Percentiles rank a stretch among this genome's conserved stretches.
These are phyloP conservation scores for Tinamus major DNA, from an alignment of 2,797 vertebrate species.

Conservation along the genomic window DNA sequence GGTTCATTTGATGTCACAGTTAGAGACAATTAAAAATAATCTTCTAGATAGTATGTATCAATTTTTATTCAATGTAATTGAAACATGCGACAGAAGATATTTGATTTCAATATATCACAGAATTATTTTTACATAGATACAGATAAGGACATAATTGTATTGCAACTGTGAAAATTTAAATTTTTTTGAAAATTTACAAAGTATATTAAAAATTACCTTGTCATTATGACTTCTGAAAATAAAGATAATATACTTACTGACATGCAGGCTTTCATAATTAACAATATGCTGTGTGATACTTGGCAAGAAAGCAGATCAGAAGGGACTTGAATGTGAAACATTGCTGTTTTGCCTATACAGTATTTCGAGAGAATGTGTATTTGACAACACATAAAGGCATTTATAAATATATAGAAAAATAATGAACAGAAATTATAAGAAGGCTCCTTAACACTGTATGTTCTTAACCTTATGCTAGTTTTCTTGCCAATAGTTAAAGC, in stretches of 20 bases:
- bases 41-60: background rate
- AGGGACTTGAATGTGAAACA: background rate
- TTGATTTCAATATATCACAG: background rate
- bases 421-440: background rate
- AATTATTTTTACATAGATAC: background rate
- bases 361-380: background rate
- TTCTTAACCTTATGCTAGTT: background rate
- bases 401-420: constrained; percentile 6
- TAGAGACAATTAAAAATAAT: background rate
- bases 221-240: background rate
- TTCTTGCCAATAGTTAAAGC: background rate
- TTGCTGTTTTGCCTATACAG: background rate
- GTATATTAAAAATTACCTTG: background rate
- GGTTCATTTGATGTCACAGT: background rate
- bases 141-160: background rate
- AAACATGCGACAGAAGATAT: background rate
- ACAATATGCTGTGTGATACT: background rate
- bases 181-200: background rate
- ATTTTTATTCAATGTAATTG: background rate
- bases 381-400: background rate
- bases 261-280: background rate
- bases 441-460: background rate
- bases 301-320: constrained; percentile 2
- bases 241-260: background rate
- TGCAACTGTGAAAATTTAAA: background rate